Evolutionary conservation across 1,140 invertebrate genomes (phyloP).

Genomic region (Trachymyrmex septentrionalis): DNA sequence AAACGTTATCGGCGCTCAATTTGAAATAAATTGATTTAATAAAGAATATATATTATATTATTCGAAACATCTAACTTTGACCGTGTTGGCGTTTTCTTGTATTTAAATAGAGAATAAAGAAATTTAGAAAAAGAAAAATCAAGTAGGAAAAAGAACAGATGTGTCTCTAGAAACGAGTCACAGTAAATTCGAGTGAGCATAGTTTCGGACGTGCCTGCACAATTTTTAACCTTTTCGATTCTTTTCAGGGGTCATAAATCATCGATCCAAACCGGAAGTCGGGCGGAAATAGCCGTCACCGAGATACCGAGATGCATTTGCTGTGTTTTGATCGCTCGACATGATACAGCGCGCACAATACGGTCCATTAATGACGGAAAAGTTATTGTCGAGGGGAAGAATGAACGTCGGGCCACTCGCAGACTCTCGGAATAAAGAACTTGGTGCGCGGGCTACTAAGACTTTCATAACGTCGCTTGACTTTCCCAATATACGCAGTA

Average conservation of each 20-base stretch:
- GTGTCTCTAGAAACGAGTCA: background rate
- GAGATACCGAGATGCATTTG: slow-evolving; percentile 70
- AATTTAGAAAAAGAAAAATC: background rate
- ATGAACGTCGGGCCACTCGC: slow-evolving; percentile 11
- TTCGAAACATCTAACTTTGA: no score
- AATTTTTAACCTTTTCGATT: background rate
- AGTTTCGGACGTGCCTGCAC: background rate
- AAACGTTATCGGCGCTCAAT: no score
- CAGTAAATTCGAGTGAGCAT: background rate
- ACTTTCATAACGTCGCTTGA: slow-evolving; percentile 48
- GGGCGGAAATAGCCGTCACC: slow-evolving; percentile 57
- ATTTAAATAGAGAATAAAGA: background rate
- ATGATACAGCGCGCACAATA: slow-evolving; percentile 42
- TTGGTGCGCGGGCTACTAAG: slow-evolving; percentile 22
- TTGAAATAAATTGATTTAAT: no score
- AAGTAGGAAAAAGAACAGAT: background rate
- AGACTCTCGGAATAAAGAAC: slow-evolving; percentile 27
- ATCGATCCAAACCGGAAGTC: slow-evolving; percentile 73
- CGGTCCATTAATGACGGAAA: slow-evolving; percentile 60
- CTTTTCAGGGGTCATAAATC: slow-evolving; percentile 76
- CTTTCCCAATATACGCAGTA: slow-evolving; percentile 42
- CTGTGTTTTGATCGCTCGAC: slow-evolving; percentile 64
- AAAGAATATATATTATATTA: no score
- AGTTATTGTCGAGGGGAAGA: slow-evolving; percentile 44
- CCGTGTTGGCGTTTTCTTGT: no score